Evolutionary conservation across 64 coral and sea anemone genomes (phyloP).

Genomic region (Dendronephthya gigantea): DNA sequence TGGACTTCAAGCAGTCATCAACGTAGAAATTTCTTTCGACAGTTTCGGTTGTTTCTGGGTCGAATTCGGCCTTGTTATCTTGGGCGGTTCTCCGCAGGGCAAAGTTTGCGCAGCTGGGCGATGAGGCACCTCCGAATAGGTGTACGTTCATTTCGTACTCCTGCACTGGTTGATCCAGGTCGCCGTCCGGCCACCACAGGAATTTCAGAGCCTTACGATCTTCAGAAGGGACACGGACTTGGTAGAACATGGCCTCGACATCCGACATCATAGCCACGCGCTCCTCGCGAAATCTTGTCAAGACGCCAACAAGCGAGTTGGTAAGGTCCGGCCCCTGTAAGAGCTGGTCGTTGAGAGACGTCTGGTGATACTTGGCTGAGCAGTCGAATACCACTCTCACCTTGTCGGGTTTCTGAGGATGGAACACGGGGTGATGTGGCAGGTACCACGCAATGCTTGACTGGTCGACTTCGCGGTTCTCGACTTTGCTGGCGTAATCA

Average conservation of each 20-base stretch:
- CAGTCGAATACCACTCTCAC: too few relatives aligned
- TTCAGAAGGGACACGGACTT: background rate
- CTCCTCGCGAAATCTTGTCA: background rate
- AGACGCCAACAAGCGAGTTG: background rate
- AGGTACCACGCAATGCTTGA: too few relatives aligned
- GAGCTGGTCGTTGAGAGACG: too few relatives aligned
- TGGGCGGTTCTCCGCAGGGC: background rate
- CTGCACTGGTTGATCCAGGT: background rate
- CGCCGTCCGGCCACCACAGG: background rate
- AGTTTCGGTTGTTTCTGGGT: background rate
- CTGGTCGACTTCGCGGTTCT: too few relatives aligned
- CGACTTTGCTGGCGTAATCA: too few relatives aligned
- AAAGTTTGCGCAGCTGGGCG: background rate
- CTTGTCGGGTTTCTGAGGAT: too few relatives aligned
- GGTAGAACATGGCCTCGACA: background rate
- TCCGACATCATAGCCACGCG: background rate
- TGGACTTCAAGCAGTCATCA: background rate
- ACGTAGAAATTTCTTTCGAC: background rate
- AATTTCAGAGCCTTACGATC: background rate
- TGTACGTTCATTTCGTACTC: background rate
- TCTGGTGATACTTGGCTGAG: too few relatives aligned
- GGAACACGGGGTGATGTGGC: too few relatives aligned
- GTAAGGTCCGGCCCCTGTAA: too few relatives aligned
- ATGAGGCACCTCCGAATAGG: background rate
- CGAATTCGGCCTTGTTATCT: background rate